Evolutionary conservation across 1,140 invertebrate species (phyloP).

Genomic region (Drosophila pectinifera): DNA sequence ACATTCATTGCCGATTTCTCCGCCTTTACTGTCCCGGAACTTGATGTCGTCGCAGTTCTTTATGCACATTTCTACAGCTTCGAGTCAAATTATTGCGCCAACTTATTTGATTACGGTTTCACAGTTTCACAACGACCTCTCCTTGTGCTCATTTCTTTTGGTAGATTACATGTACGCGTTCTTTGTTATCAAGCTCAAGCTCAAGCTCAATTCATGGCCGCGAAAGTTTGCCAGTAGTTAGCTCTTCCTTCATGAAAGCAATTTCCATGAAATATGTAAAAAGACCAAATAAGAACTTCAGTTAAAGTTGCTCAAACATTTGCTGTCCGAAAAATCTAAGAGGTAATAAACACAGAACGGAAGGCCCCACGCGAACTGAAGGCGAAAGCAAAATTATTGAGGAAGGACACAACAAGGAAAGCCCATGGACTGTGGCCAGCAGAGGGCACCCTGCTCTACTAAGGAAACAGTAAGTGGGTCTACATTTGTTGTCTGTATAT

Average conservation of each 20-base stretch:
- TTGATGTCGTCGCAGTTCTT: conserved; percentile 68
- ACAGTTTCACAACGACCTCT: conserved; percentile 53
- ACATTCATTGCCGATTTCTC: conserved; percentile 28
- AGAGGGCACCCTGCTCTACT: not conserved
- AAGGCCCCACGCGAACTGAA: conserved; percentile 39
- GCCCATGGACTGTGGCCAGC: not conserved
- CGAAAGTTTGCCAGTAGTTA: conserved; percentile 32
- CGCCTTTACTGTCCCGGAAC: conserved; percentile 42
- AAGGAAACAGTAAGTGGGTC: not conserved
- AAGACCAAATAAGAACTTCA: conserved; percentile 28
- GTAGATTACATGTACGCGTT: conserved; percentile 30
- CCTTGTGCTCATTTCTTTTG: conserved; percentile 28
- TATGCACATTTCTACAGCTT: conserved; percentile 65
- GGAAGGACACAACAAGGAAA: conserved; percentile 5
- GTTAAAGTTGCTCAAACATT: conserved; percentile 45
- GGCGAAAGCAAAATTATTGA: conserved; percentile 11
- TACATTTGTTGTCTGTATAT: not conserved
- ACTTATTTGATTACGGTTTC: conserved; percentile 77
- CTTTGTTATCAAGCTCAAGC: conserved; percentile 68
- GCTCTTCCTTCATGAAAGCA: conserved; percentile 20
- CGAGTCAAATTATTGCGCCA: conserved; percentile 40
- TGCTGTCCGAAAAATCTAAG: conserved; percentile 16
- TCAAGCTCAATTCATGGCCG: conserved; percentile 55
- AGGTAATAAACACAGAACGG: conserved; percentile 51
- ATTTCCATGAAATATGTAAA: conserved; percentile 59